Evolutionary conservation across 1,140 invertebrate species (phyloP).

Genomic region (Physella acuta): DNA sequence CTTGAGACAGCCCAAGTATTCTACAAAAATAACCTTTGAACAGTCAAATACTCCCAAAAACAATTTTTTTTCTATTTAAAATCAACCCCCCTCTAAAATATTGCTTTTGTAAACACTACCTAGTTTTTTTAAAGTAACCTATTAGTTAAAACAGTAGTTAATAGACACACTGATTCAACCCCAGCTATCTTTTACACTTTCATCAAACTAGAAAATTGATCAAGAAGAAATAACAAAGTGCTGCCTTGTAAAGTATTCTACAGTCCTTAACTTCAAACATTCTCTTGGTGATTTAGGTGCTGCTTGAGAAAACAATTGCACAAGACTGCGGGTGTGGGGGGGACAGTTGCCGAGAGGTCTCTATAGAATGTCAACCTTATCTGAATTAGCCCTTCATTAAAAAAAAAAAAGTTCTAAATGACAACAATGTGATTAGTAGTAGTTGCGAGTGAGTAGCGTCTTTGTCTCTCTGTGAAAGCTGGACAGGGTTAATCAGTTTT

Average conservation of each 20-base stretch:
- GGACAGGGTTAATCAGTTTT: conserved; percentile 17
- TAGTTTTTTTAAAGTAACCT: no score
- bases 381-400: conserved; percentile 16
- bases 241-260: conserved; percentile 21
- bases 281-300: neutral
- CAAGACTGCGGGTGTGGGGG: neutral
- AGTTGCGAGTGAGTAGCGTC: conserved; percentile 9
- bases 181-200: neutral
- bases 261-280: neutral
- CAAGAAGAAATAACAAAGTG: conserved; percentile 9
- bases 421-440: conserved; percentile 25
- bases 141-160: no score
- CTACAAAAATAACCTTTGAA: neutral
- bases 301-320: neutral
- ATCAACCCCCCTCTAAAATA: no score
- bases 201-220: neutral
- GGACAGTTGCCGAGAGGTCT: neutral
- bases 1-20: neutral
- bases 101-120: no score
- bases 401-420: neutral
- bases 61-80: no score
- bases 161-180: neutral
- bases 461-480: conserved; percentile 1
- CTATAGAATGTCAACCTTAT: conserved; percentile 12
- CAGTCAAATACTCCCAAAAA: no score